Evolutionary conservation across 2,888 invertebrate genomes (phyloP), one percentile per base, ranked within the genome.

Genomic region (Leucophenga maculata): DNA sequence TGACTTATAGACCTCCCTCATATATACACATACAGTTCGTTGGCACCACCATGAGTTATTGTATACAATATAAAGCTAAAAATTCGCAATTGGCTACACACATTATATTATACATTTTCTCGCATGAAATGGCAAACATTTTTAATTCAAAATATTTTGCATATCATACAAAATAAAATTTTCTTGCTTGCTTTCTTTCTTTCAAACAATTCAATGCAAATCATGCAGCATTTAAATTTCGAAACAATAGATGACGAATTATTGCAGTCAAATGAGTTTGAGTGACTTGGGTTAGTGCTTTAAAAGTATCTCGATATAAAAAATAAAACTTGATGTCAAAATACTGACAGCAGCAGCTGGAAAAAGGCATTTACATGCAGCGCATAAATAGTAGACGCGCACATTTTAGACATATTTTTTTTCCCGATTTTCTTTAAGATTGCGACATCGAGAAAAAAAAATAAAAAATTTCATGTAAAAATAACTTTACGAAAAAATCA

Each of bases 71-170:
- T 8, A 39, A 6, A 39, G 11, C 3, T 39, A 39, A 6, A 39
- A 39, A 39, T 39, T 39, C 39, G 39, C 18, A n/a, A 13, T 50
- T 50, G 6, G 16, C 16, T 50, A 50, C 18, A 22, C 14, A 55
- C 20, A n/a, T n/a, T n/a, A n/a, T 48, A n/a, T 22, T 14, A 3
- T n/a, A n/a, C n/a, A 6, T 59, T 46, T 39, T 64, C 48, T 64
- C 59, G 62, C 62, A 64, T 64, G 14, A 8, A 59, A 6, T 59
- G 32, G 16, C 32, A 14, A 46, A 64, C 39, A 39, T 39, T 64
- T 48, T 64, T 62, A 44, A 62, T 62, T 44, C n/a, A 60, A 60
- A 22, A 64, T 64, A 22, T 59, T 64, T 46, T 46, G 62, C 62
- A 64, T 64, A 64, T 64, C 62, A 64, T 64, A 64, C 11, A 50